Base-by-base conservation (phyloP, 2,113 vertebrate species). In the Lophotis ruficrista region DNA sequence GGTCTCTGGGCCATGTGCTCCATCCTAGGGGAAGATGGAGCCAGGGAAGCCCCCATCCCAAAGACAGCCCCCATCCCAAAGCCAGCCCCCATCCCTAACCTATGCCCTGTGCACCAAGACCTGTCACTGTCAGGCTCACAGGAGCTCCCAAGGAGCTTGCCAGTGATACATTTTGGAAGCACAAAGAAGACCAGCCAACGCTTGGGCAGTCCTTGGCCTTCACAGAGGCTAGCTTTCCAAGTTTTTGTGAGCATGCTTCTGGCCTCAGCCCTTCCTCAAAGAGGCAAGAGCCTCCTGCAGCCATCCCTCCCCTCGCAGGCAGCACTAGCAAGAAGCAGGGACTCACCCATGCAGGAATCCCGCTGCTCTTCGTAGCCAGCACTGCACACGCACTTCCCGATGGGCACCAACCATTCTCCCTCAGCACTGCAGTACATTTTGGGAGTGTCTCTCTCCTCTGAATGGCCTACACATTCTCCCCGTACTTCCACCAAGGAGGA, bases 381-480 rank as follows among this genome's bases (percentile, higher is more conserved):
- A 0, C 99, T 99, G 98, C 99, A 99, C 90, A 99, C 99, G 0
- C 99, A 99, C 91, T 99, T 98, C 90, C 99, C 99, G 0, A 99
- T 99, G 96, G 99, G 99, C 88, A 99, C 99, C 94, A 99, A 83
- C 99, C 99, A 99, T 94, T 99, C 99, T n/a, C 99, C 99, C 90
- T 99, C 99, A 0, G 99, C 99, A 16, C 99, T 99, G 98, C 99
- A 99, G 98, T 99, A 99, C 99, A 99, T 99, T 96, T 99, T 99
- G 43, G 99, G 99, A 1, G 99, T 99, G 98, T 99, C 99, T 66
- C 99, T 98, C 95, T 99, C 99, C 97, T 99, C 99, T 0, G 99
- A 99, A 22, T 99, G 99, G 20, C 99, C 98, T 94, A 99, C 99
- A 0, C 99, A 99, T 97, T 99, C 98, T 69, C 99, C 99, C 27